These are phyloP conservation scores for Syngnathoides biaculeatus DNA, from an alignment of 2,113 vertebrate species.

Conservation along the genomic window DNA sequence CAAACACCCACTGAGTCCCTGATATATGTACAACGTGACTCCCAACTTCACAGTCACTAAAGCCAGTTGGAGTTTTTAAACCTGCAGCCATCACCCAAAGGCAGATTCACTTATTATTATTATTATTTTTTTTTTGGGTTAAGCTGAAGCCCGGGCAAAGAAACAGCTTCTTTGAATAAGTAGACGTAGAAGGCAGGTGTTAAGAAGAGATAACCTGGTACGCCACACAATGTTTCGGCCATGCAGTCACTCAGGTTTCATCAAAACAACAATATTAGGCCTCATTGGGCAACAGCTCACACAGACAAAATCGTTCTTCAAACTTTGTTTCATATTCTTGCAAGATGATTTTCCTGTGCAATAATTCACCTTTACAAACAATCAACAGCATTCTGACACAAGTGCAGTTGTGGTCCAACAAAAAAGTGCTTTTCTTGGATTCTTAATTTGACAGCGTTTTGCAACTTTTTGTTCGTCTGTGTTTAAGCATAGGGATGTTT, in stretches of 20 bases:
- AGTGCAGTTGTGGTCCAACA: not conserved
- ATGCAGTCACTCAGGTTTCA: not conserved
- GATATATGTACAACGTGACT: constrained; percentile 26
- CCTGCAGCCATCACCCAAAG: constrained; percentile 28
- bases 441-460: too few relatives aligned
- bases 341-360: not conserved
- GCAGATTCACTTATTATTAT: not conserved
- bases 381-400: not conserved
- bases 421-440: too few relatives aligned
- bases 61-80: constrained; percentile 47
- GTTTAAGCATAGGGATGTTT: too few relatives aligned
- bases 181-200: not conserved
- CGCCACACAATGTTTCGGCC: not conserved
- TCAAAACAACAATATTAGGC: not conserved
- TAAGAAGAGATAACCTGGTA: not conserved
- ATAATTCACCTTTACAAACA: not conserved
- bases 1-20: constrained; percentile 28
- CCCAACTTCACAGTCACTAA: constrained; percentile 26
- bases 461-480: too few relatives aligned
- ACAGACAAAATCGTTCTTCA: not conserved
- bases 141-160: not conserved
- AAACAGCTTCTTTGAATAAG: not conserved
- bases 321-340: not conserved
- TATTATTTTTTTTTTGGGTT: not conserved
- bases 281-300: not conserved